Evolutionary conservation across 2,797 vertebrate species (phyloP).

Genomic region (Columba guinea): DNA sequence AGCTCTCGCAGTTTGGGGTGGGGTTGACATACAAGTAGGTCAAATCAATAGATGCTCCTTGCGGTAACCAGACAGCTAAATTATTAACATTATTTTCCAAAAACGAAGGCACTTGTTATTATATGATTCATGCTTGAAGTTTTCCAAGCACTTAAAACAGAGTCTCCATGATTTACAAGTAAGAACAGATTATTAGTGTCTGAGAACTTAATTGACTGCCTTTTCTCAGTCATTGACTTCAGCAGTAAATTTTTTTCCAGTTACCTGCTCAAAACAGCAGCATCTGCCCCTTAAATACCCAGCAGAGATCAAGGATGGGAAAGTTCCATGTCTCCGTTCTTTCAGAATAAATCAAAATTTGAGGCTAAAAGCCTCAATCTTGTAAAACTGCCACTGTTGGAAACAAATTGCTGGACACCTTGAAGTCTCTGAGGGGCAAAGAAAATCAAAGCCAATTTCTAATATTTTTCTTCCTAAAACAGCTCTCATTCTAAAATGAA

Average conservation of each 20-base stretch:
- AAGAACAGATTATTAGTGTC: slow-evolving; percentile 41
- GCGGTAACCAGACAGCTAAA: slow-evolving; percentile 11
- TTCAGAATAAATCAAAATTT: background rate
- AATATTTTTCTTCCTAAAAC: slow-evolving; percentile 32
- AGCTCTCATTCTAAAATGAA: slow-evolving; percentile 7
- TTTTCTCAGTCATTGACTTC: background rate
- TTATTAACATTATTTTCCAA: slow-evolving; percentile 47
- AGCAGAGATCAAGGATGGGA: background rate
- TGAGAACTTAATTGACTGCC: slow-evolving; percentile 43
- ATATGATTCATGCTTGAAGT: background rate
- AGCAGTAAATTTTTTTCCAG: slow-evolving; percentile 43
- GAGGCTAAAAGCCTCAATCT: slow-evolving; percentile 40
- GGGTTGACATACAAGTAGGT: background rate
- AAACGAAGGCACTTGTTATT: background rate
- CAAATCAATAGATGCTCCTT: slow-evolving; percentile 19
- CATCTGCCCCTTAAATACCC: background rate
- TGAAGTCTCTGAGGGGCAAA: slow-evolving; percentile 12
- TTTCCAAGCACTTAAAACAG: slow-evolving; percentile 27
- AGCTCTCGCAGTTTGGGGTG: background rate
- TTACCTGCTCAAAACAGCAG: slow-evolving; percentile 27
- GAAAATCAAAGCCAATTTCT: slow-evolving; percentile 46
- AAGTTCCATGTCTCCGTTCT: background rate
- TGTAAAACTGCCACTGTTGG: slow-evolving; percentile 8
- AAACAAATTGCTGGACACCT: slow-evolving; percentile 13
- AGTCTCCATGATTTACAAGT: slow-evolving; percentile 34